Evolutionary conservation across 2,888 invertebrate genomes (phyloP), one percentile per base, ranked within the genome.

Genomic region (Lepetodrilus schrolli): DNA sequence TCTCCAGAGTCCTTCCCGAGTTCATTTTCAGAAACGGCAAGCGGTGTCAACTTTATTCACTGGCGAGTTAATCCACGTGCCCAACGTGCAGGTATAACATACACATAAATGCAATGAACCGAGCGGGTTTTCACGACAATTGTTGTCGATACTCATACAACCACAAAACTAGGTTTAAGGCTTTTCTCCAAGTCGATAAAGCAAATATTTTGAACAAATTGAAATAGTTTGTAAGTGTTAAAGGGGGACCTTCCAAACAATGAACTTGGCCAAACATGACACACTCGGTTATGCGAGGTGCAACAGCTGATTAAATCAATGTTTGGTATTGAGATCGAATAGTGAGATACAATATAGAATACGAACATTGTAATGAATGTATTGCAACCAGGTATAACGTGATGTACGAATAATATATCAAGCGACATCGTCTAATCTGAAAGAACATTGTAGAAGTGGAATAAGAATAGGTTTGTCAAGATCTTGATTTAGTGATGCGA

Each of bases 191-290:
- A 58, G 58, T 23, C 58, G 30, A 58, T 58, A 17, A 58, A 30
- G 58, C 58, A 58, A 58, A 58, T 58, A 30, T 30, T 58, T 34
- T 58, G 30, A 58, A 58, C 58, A 58, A 58, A 58, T 23, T n/a
- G 58, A 30, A 58, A 58, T 30, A 58, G 17, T 58, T 58, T 58
- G 58, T 58, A 58, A 17, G 58, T 30, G 58, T 30, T 58, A 58
- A 48, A 48, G n/a, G n/a, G n/a, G n/a, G n/a, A 48, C 48, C 21
- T 48, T 48, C 20, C 17, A 21, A 48, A 48, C 17, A 48, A 48
- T 48, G 3, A 48, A 48, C 48, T 48, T n/a, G n/a, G n/a, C 48
- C 7, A n/a, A 17, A 8, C 48, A 21, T 48, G 48, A 48, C 48
- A 48, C 48, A n/a, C 21, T 48, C 48, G n/a, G n/a, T n/a, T n/a